These are phyloP conservation scores for Anagrus nilaparvatae DNA, from an alignment of 1,140 invertebrate genomes.

Conservation along the genomic window DNA sequence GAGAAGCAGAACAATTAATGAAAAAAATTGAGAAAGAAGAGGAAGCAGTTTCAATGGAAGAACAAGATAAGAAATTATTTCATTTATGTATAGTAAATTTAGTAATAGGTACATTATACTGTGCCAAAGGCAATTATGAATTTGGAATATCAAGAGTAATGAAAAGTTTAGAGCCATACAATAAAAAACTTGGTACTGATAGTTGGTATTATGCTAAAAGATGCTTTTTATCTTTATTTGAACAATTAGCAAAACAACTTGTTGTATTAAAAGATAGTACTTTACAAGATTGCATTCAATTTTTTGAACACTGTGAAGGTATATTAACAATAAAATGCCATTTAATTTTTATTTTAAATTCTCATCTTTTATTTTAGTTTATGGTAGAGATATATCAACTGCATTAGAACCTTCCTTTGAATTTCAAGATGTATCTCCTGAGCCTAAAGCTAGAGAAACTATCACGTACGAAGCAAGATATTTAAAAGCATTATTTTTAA, in stretches of 20 bases:
- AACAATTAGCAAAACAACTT: conserved; percentile 86
- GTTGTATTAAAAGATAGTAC: conserved; percentile 81
- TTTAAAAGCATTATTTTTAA: conserved; percentile 74
- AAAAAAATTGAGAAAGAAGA: conserved; percentile 98
- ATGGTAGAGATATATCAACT: conserved; percentile 77
- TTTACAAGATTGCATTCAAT: conserved; percentile 81
- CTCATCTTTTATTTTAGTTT: conserved; percentile 48
- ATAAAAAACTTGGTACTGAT: conserved; percentile 90
- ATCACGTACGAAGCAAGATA: conserved; percentile 86
- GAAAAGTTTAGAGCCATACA: conserved; percentile 91
- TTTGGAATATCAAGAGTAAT: conserved; percentile 97
- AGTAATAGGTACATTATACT: conserved; percentile 96
- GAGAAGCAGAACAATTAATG: conserved; percentile 98
- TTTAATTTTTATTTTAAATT: background rate
- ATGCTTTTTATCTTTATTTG: conserved; percentile 86
- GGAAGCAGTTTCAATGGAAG: conserved; percentile 82
- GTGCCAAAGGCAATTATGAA: conserved; percentile 98
- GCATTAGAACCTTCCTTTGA: conserved; percentile 73
- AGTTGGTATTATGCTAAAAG: conserved; percentile 97
- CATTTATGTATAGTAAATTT: conserved; percentile 98
- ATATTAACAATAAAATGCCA: conserved; percentile 10
- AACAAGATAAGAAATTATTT: conserved; percentile 90
- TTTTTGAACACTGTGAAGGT: conserved; percentile 85
- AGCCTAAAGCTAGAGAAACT: conserved; percentile 76
- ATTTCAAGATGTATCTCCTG: conserved; percentile 53